phyloP scores from a whole-genome alignment of 2,888 invertebrate genomes.

The Oeneis ivallda region DNA sequence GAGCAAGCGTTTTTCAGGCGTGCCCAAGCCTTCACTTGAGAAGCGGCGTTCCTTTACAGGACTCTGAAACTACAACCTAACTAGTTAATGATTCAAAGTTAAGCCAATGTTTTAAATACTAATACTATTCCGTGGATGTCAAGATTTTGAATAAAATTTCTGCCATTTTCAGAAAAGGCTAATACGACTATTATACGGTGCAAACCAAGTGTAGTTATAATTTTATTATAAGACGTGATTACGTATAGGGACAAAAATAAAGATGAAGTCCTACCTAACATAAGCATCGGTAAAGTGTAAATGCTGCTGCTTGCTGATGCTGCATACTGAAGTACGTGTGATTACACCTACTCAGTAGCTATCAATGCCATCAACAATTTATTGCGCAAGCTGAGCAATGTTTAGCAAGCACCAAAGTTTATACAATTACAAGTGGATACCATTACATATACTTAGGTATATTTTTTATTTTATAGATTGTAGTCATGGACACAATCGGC shows the following conservation, averaged over 20 bases:
- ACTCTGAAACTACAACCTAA: constrained; percentile 75
- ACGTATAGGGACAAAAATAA: background rate
- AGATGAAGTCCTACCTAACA: background rate
- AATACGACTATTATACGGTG: no score
- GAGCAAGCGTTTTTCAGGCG: constrained; percentile 79
- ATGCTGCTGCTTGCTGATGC: no score
- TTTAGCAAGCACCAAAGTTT: constrained; percentile 6
- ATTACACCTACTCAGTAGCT: no score
- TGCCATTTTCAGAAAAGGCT: no score
- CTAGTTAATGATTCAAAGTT: constrained; percentile 52
- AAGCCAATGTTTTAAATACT: background rate
- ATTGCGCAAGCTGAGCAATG: constrained; percentile 1
- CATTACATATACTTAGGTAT: background rate
- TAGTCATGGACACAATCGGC: constrained; percentile 12
- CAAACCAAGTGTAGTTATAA: no score
- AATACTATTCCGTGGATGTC: background rate
- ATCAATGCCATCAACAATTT: no score
- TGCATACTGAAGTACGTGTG: no score
- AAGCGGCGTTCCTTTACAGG: constrained; percentile 75
- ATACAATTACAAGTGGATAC: background rate
- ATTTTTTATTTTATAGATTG: background rate
- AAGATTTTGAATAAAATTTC: no score
- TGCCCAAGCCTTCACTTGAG: constrained; percentile 69
- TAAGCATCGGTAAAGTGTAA: no score
- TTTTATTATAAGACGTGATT: no score